A percentile compares a stretch with the other conserved stretches of the same genome.
Evolutionary conservation across 2,888 invertebrate genomes (phyloP).

Genomic region (Drosophila bunnanda): DNA sequence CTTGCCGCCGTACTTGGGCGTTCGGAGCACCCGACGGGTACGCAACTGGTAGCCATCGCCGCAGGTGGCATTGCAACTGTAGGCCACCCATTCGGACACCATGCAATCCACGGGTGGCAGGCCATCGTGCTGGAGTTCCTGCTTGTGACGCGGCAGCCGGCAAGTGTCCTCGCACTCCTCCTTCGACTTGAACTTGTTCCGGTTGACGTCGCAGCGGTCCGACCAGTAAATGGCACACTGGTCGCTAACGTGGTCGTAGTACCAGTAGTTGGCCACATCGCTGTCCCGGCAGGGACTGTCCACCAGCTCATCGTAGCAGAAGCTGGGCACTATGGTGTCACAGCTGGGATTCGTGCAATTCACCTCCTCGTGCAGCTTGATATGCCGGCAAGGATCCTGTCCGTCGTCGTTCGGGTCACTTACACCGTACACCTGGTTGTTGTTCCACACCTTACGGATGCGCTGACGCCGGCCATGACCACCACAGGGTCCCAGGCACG

Average conservation of each 20-base stretch:
- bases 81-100: constrained; percentile 86
- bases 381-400: constrained; percentile 81
- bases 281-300: constrained; percentile 92
- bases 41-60: constrained; percentile 85
- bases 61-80: constrained; percentile 85
- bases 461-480: constrained; percentile 88
- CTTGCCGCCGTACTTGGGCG: constrained; percentile 85
- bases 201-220: constrained; percentile 93
- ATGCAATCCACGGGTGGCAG: constrained; percentile 84
- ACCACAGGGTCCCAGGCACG: constrained; percentile 92
- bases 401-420: constrained; percentile 67
- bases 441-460: constrained; percentile 82
- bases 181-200: constrained; percentile 92
- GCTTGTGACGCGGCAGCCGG: constrained; percentile 78
- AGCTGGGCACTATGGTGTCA: constrained; percentile 77
- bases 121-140: constrained; percentile 71
- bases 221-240: constrained; percentile 94
- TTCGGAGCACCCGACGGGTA: constrained; percentile 85
- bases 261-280: constrained; percentile 92
- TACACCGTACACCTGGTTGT: constrained; percentile 80
- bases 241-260: constrained; percentile 89
- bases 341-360: constrained; percentile 82
- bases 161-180: constrained; percentile 90
- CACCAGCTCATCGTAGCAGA: constrained; percentile 84
- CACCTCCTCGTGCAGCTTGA: constrained; percentile 81